These are phyloP conservation scores for Dendroctonus valens DNA, from an alignment of 1,140 invertebrate genomes.

Conservation along the genomic window DNA sequence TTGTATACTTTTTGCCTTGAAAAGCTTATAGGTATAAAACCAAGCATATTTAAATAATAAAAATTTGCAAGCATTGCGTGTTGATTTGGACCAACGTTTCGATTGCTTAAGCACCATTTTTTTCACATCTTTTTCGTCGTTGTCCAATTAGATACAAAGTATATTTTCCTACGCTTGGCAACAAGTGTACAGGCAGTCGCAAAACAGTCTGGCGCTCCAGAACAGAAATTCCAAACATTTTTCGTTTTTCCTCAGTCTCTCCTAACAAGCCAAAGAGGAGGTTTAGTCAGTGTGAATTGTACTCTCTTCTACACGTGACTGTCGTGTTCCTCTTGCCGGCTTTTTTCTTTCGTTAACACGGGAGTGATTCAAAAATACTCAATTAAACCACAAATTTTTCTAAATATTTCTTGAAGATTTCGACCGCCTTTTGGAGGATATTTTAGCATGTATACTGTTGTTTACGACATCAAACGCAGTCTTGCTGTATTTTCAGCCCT, in stretches of 20 bases:
- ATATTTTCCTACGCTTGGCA: no score
- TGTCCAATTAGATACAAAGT: no score
- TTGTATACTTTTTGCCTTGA: no score
- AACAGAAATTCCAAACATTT: no score
- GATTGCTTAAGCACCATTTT: no score
- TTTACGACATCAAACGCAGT: constrained; percentile 43
- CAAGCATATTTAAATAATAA: no score
- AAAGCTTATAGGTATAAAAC: no score
- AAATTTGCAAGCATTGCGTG: no score
- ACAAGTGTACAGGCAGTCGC: no score
- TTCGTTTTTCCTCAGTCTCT: constrained; percentile 13
- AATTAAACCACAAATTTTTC: background rate
- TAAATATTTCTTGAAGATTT: constrained; percentile 2
- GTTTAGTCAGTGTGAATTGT: constrained; percentile 6
- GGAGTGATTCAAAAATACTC: constrained; percentile 17
- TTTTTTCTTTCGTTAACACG: background rate
- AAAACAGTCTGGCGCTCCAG: no score
- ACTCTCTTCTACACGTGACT: constrained; percentile 14
- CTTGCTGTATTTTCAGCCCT: constrained; percentile 43
- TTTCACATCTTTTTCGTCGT: no score
- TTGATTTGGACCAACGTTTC: no score
- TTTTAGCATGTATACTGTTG: constrained; percentile 42
- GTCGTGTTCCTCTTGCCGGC: constrained; percentile 15
- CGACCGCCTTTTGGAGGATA: constrained; percentile 2
- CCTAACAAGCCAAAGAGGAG: constrained; percentile 4